A percentile compares a stretch with the other conserved stretches of the same genome.
Conservation (phyloP, 2,113 vertebrate genomes). For the Naja naja region DNA sequence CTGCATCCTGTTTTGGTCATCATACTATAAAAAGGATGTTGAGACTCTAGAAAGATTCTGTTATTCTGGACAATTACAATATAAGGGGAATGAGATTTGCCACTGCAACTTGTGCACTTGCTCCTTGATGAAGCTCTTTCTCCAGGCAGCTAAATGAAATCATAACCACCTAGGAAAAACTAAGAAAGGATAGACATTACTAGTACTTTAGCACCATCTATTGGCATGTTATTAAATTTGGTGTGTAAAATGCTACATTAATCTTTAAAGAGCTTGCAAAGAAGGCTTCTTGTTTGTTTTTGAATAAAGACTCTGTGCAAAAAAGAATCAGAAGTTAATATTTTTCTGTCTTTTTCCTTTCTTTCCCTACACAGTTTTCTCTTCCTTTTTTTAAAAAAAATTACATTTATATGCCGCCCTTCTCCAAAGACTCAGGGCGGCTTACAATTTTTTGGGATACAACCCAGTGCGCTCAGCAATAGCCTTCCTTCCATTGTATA, state of each 20-base stretch:
- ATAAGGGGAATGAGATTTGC: neutral
- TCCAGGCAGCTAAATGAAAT: neutral
- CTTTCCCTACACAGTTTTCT: neutral
- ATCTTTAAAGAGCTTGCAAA: neutral
- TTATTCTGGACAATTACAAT: neutral
- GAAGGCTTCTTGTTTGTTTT: neutral
- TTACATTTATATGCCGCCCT: no score
- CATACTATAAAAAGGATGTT: no score
- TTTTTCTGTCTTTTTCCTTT: no score
- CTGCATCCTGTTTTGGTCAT: no score
- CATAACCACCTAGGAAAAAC: neutral
- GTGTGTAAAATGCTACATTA: neutral
- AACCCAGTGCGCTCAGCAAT: no score
- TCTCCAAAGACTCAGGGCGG: no score
- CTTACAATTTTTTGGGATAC: no score
- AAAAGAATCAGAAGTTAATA: no score
- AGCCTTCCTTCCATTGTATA: no score
- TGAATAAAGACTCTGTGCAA: neutral
- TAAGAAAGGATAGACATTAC: neutral
- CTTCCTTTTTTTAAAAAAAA: neutral
- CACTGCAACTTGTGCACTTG: neutral
- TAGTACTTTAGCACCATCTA: conserved; percentile 19
- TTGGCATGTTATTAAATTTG: neutral
- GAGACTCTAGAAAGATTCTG: no score
- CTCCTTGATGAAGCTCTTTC: neutral